Evolutionary conservation across 2,113 vertebrate genomes (phyloP), one percentile per base, ranked within the genome.

Genomic region (Synchiropus splendidus): DNA sequence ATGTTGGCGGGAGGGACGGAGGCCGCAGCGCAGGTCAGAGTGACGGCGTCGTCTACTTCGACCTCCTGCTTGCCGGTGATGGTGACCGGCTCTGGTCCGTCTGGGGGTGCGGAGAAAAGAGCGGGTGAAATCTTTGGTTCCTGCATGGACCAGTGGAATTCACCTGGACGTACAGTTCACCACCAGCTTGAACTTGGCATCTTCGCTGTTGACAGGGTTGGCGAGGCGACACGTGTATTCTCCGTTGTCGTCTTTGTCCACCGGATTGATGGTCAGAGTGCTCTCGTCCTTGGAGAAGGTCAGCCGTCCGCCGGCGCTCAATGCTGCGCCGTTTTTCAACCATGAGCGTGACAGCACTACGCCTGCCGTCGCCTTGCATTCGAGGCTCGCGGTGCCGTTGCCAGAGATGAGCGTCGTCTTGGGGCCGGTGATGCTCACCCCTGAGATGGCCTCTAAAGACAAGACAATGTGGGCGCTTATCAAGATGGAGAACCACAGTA

Each of bases 101-200:
- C 85, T 87, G 71, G 15, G 18, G 21, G 61, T 1, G 6, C 38
- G 13, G 10, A 41, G 18, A 15, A 14, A 14, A 5, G n/a, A 4
- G 2, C 10, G 10, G 32, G 32, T n/a, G 34, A 10, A 12, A 34
- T 12, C 3, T 34, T 12, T 4, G 32, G n/a, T n/a, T n/a, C n/a
- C n/a, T n/a, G n/a, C n/a, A n/a, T n/a, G n/a, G n/a, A n/a, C n/a
- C n/a, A 2, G 32, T 12, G 10, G 11, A 10, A 12, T 16, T 15
- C 18, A 1, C 3, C 49, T 21, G n/a, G 16, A 79, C 84, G 81
- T 45, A 86, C 84, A 82, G 70, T 60, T 58, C 36, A 86, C 67
- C 21, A 11, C 21, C 63, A 85, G 21, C 1, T 0, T 42, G 64
- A 64, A 77, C 17, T 6, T 10, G 33, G 18, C 67, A 4, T 35